Evolutionary conservation across 1,140 invertebrate species (phyloP), one percentile per base, ranked within the genome.

Genomic region (Periplaneta americana): DNA sequence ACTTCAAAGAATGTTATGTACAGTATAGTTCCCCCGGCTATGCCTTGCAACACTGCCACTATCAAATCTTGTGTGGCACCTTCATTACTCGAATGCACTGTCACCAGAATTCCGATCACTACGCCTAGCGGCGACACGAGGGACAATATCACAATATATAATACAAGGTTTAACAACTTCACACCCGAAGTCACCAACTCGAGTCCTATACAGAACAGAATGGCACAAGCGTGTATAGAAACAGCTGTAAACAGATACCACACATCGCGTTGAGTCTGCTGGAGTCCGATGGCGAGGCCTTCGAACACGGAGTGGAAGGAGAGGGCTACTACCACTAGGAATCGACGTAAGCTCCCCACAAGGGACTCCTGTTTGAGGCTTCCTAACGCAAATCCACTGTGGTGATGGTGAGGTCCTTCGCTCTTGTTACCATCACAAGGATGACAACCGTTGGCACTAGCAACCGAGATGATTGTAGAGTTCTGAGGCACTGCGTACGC

Each of bases 301-400:
- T 94, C 93, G 85, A 94, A 93, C 9, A 93, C 86, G 13, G 91
- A 90, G 86, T 94, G 93, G 80, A 93, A 89, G 1, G 91, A 91
- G 13, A 94, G 88, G 2, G 93, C 93, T 78, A 92, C 85, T 13
- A 93, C 89, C 79, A 93, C 89, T 35, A 92, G 82, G 74, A 90
- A 80, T 77, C 88, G 87, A 33, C 89, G 84, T 66, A 92, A 79
- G 9, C 82, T 48, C 81, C 83, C 79, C 6, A 81, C 35, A 48
- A 83, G 33, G 39, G 28, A 34, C 78, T 76, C 80, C 80, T 80
- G 77, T 34, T 82, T 76, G 18, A 75, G 18, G 17, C 35, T 75
- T 48, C 81, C 80, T 22, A 83, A 79, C 77, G 78, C n/a, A 37
- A 74, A 48, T 76, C 75, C 32, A 81, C 82, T 80, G 28, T 83